Percentiles rank a stretch among this genome's conserved stretches.
phyloP scores from a whole-genome alignment of 2,888 invertebrate species.

The Stomorhina lunata region DNA sequence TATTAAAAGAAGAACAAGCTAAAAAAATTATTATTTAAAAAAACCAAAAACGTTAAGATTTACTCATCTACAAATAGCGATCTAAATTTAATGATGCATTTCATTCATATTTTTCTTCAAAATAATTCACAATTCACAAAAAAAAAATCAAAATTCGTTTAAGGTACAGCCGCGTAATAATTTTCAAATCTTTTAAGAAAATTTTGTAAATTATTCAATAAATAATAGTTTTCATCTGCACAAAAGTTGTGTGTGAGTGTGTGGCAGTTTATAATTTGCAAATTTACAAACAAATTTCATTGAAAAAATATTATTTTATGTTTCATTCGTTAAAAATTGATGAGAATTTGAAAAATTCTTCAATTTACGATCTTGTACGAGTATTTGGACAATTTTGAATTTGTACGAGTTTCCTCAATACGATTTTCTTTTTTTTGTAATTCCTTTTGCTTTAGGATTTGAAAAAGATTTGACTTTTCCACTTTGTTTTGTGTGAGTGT shows the following conservation, averaged over 20 bases:
- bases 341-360: not conserved
- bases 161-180: slow-evolving; percentile 71
- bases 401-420: no score
- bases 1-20: slow-evolving; percentile 66
- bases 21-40: no score
- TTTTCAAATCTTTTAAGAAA: slow-evolving; percentile 68
- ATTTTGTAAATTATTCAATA: slow-evolving; percentile 10
- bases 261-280: no score
- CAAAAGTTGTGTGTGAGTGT: no score
- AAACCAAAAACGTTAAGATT: slow-evolving; percentile 6
- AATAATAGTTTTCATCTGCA: no score
- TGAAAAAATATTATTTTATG: not conserved
- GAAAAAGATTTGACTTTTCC: no score
- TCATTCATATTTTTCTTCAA: slow-evolving; percentile 53
- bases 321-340: not conserved
- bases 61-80: slow-evolving; percentile 56
- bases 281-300: no score
- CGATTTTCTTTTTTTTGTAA: slow-evolving; percentile 45
- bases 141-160: slow-evolving; percentile 67
- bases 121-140: not conserved
- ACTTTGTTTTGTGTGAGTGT: slow-evolving; percentile 15
- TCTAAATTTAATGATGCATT: slow-evolving; percentile 65
- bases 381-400: not conserved
- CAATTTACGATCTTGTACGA: not conserved
- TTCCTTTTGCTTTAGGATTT: slow-evolving; percentile 21